A percentile compares a stretch with the other conserved stretches of the same genome.
Evolutionary conservation across 2,797 vertebrate species (phyloP).

Genomic region (Coluber constrictor): DNA sequence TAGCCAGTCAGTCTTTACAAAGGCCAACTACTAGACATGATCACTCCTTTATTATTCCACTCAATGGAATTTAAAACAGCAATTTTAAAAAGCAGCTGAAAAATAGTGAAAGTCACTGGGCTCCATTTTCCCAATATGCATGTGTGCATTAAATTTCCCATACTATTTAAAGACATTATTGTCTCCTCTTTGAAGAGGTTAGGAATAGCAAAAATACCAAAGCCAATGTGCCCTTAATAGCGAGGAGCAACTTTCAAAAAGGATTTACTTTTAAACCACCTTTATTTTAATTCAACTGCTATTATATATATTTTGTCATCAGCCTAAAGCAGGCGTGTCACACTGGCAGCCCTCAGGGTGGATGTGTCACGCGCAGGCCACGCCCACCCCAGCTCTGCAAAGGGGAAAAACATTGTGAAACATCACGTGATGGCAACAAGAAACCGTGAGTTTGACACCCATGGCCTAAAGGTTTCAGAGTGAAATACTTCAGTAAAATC

Average conservation of each 20-base stretch:
- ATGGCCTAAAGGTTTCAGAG: background rate
- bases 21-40: slow-evolving; percentile 68
- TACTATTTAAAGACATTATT: slow-evolving; percentile 42
- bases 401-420: background rate
- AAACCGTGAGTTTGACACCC: background rate
- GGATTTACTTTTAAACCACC: background rate
- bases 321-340: background rate
- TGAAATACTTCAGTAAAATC: background rate
- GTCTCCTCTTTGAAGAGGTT: slow-evolving; percentile 31
- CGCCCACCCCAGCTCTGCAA: background rate
- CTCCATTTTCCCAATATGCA: slow-evolving; percentile 24
- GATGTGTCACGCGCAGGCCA: background rate
- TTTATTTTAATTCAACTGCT: background rate
- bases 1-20: slow-evolving; percentile 72
- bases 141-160: slow-evolving; percentile 37
- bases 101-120: slow-evolving; percentile 45
- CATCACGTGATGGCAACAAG: background rate
- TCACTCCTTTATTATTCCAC: slow-evolving; percentile 68
- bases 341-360: background rate
- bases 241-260: background rate
- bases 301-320: background rate
- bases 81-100: slow-evolving; percentile 62
- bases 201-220: slow-evolving; percentile 24
- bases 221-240: slow-evolving; percentile 1
- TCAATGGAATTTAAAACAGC: slow-evolving; percentile 69